A percentile compares a stretch with the other conserved stretches of the same genome.
Evolutionary conservation across 2,797 vertebrate species (phyloP).

Genomic region (Malacoctenus gilli): DNA sequence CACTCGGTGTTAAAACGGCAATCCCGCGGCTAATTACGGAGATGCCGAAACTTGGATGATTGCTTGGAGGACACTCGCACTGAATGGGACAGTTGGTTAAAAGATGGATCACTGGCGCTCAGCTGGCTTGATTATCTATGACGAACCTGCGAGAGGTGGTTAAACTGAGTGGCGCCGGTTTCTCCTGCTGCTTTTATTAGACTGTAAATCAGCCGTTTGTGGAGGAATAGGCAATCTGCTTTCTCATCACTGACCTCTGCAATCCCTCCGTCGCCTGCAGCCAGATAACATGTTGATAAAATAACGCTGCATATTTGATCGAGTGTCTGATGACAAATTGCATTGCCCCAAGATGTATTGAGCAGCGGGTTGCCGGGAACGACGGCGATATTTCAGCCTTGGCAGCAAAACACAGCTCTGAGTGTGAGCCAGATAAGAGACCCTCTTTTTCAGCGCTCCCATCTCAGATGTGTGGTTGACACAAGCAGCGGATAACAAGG

Average conservation of each 20-base stretch:
- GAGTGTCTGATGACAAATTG: not conserved
- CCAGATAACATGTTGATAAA: conserved; percentile 8
- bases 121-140: conserved; percentile 37
- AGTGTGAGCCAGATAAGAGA: not conserved
- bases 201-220: conserved; percentile 34
- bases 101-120: conserved; percentile 15
- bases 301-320: not conserved
- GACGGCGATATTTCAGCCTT: conserved; percentile 3
- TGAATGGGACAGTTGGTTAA: conserved; percentile 17
- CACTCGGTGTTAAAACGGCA: too few relatives aligned
- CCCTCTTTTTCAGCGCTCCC: conserved; percentile 8
- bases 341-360: not conserved
- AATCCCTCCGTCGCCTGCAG: not conserved
- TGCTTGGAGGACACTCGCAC: conserved; percentile 21
- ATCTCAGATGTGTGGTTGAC: conserved; percentile 5
- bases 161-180: conserved; percentile 18
- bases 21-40: too few relatives aligned
- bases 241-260: conserved; percentile 5
- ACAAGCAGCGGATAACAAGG: conserved; percentile 34
- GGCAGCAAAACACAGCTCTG: conserved; percentile 4
- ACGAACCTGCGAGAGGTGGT: conserved; percentile 30
- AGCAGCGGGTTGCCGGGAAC: conserved; percentile 1
- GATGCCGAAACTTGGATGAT: conserved; percentile 28
- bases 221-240: conserved; percentile 6
- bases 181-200: conserved; percentile 19